Conservation (phyloP, 2,113 vertebrate species). For the Lophochroa leadbeateri region DNA sequence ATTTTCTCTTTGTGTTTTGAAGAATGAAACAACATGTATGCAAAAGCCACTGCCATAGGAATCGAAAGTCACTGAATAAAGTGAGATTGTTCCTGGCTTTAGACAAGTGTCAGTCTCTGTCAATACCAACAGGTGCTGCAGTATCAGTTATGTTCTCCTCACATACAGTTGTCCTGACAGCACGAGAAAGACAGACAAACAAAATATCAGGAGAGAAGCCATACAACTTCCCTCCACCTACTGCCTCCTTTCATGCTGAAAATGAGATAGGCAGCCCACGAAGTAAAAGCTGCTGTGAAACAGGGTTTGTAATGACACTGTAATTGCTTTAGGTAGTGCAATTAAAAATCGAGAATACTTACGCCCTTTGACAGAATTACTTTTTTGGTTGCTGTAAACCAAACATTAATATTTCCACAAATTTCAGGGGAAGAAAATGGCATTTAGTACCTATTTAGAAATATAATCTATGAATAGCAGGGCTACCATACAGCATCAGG, state of each 20-base stretch:
- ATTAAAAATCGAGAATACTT: not conserved
- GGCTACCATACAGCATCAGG: not conserved
- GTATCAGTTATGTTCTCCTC: not conserved
- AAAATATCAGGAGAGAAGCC: not conserved
- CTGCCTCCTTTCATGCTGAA: not conserved
- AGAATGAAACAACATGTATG: not conserved
- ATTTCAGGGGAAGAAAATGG: not conserved
- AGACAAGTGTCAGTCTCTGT: not conserved
- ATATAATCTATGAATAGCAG: not conserved
- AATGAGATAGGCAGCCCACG: not conserved
- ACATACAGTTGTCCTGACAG: not conserved
- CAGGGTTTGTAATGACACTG: not conserved
- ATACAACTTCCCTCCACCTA: not conserved
- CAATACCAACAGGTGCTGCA: not conserved
- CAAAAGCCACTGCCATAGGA: not conserved
- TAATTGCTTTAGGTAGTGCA: not conserved
- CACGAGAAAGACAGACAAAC: not conserved
- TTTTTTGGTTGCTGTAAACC: not conserved
- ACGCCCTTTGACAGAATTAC: not conserved
- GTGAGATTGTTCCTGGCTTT: not conserved
- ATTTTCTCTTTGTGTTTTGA: not conserved
- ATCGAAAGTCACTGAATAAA: not conserved
- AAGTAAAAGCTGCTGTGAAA: not conserved
- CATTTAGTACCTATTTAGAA: not conserved
- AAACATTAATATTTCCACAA: not conserved